Evolutionary conservation across 2,888 invertebrate species (phyloP).

Genomic region (Cordilura impudica): DNA sequence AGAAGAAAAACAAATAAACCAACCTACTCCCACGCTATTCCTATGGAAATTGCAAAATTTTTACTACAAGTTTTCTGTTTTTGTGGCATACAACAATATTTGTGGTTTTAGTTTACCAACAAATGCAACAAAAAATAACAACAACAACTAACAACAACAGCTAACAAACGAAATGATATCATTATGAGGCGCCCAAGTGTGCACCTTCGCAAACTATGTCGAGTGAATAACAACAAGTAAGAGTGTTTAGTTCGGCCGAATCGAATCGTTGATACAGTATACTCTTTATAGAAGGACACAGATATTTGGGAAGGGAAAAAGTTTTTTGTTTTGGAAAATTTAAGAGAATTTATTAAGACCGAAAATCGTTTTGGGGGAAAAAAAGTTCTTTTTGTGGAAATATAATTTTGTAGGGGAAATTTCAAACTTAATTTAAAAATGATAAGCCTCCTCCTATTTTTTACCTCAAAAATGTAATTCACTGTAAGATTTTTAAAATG

Average conservation of each 20-base stretch:
- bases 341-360: no score
- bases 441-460: no score
- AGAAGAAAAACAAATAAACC: slow-evolving; percentile 40
- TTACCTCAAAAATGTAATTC: no score
- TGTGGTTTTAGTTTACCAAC: slow-evolving; percentile 35
- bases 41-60: slow-evolving; percentile 46
- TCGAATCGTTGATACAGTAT: no score
- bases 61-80: slow-evolving; percentile 9
- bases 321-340: no score
- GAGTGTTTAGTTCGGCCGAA: not conserved
- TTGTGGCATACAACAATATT: slow-evolving; percentile 15
- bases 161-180: slow-evolving; percentile 45
- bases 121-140: slow-evolving; percentile 18
- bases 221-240: slow-evolving; percentile 1
- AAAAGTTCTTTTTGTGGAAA: no score
- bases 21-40: slow-evolving; percentile 54
- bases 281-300: no score
- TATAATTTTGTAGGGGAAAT: no score
- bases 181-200: slow-evolving; percentile 56
- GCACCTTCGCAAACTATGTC: slow-evolving; percentile 46
- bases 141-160: slow-evolving; percentile 9
- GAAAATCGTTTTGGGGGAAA: no score
- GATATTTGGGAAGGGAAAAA: no score
- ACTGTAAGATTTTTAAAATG: no score
- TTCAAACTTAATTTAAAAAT: no score